These are phyloP conservation scores for Platysternon megacephalum DNA, from an alignment of 2,113 vertebrate genomes.

Conservation along the genomic window DNA sequence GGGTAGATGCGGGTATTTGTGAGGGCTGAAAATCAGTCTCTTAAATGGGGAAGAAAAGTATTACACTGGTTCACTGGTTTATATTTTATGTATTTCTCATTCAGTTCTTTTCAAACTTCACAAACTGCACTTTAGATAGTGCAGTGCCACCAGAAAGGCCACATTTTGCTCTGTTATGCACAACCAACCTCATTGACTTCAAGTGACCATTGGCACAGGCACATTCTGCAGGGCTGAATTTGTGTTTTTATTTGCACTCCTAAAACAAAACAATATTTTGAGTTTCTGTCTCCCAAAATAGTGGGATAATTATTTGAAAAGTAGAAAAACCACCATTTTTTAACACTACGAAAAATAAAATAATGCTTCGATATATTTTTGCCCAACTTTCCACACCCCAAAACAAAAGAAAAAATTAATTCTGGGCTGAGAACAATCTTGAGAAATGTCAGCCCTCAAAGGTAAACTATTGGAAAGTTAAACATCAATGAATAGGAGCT, in stretches of 20 bases:
- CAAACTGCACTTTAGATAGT: no score
- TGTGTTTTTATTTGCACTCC: neutral
- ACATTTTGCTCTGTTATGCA: neutral
- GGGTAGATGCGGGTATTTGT: neutral
- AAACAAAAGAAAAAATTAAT: neutral
- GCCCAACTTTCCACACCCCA: neutral
- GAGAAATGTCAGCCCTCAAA: neutral
- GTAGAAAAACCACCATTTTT: neutral
- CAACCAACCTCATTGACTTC: neutral
- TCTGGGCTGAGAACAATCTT: neutral
- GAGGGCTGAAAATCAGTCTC: conserved; percentile 18
- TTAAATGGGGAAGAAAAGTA: neutral
- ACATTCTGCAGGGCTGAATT: neutral
- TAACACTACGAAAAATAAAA: neutral
- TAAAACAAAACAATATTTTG: neutral
- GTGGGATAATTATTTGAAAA: neutral
- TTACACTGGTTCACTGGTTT: conserved; percentile 1
- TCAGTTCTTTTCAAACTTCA: neutral
- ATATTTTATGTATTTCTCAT: neutral
- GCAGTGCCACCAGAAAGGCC: no score
- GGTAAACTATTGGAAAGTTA: neutral
- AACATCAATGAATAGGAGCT: neutral
- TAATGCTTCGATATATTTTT: neutral
- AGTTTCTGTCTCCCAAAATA: neutral
- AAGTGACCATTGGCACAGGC: neutral